phyloP scores from a whole-genome alignment of 53 echinoderm and acorn worm species.

The Hippasteria phrygiana region DNA sequence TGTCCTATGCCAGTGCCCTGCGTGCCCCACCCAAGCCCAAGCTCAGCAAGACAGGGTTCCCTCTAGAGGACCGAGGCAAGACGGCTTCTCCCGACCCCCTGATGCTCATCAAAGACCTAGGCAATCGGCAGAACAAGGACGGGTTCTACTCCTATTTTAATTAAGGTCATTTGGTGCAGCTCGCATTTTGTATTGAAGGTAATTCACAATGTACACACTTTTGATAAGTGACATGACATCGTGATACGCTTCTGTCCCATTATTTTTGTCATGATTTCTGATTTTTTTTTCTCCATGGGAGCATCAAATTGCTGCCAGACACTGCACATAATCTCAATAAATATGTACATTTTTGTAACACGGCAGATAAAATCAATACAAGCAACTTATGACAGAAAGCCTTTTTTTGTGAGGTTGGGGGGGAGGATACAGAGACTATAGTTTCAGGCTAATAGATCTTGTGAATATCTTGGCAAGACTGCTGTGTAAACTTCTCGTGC shows the following conservation, averaged over 20 bases:
- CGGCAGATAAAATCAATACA: not conserved
- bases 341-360: too few species aligned
- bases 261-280: not conserved
- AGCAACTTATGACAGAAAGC: not conserved
- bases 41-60: conserved; percentile 62
- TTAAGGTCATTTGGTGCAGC: conserved; percentile 4
- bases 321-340: too few species aligned
- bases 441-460: not conserved
- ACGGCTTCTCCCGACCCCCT: conserved; percentile 98
- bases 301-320: too few species aligned
- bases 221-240: not conserved
- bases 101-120: conserved; percentile 91
- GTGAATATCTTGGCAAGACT: not conserved
- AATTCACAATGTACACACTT: not conserved
- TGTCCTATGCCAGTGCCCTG: conserved; percentile 95
- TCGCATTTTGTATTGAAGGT: not conserved
- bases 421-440: not conserved
- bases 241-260: not conserved
- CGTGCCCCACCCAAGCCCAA: conserved; percentile 93
- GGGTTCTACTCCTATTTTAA: conserved; percentile 96
- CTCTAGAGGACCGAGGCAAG: conserved; percentile 81
- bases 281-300: too few species aligned
- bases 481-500: not conserved
- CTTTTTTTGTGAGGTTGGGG: too few species aligned
- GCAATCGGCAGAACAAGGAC: conserved; percentile 90